phyloP scores from a whole-genome alignment of 2,888 invertebrate species.

The Hesperia comma region DNA sequence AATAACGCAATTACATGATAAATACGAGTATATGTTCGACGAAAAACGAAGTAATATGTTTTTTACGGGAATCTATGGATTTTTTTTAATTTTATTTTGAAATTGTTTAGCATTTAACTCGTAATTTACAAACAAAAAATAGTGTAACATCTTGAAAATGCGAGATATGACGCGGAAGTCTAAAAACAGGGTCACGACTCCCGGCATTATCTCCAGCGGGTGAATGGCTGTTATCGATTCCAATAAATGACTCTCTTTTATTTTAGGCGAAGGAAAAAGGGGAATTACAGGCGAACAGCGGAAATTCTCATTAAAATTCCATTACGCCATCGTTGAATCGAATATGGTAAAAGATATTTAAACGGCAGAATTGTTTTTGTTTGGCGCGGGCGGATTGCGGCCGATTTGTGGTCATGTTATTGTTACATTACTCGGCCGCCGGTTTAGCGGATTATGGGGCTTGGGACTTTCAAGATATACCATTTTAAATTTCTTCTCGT shows the following conservation, averaged over 20 bases:
- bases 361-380: slow-evolving; percentile 54
- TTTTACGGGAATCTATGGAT: too few relatives aligned
- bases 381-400: slow-evolving; percentile 2
- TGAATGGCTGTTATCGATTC: slow-evolving; percentile 37
- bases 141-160: background rate
- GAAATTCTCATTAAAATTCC: slow-evolving; percentile 77
- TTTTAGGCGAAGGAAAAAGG: slow-evolving; percentile 36
- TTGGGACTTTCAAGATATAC: background rate
- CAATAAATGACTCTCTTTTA: slow-evolving; percentile 40
- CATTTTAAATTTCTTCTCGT: background rate
- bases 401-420: slow-evolving; percentile 9
- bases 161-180: background rate
- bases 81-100: too few relatives aligned
- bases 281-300: slow-evolving; percentile 54
- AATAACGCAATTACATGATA: too few relatives aligned
- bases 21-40: too few relatives aligned
- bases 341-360: slow-evolving; percentile 62
- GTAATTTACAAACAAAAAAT: too few relatives aligned
- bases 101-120: too few relatives aligned
- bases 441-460: slow-evolving; percentile 1
- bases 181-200: slow-evolving; percentile 23
- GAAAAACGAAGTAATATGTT: too few relatives aligned
- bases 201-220: slow-evolving; percentile 35
- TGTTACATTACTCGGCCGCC: background rate
- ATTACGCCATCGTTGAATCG: slow-evolving; percentile 59